Conservation (phyloP, 2,888 invertebrate species). For the Thera britannica region DNA sequence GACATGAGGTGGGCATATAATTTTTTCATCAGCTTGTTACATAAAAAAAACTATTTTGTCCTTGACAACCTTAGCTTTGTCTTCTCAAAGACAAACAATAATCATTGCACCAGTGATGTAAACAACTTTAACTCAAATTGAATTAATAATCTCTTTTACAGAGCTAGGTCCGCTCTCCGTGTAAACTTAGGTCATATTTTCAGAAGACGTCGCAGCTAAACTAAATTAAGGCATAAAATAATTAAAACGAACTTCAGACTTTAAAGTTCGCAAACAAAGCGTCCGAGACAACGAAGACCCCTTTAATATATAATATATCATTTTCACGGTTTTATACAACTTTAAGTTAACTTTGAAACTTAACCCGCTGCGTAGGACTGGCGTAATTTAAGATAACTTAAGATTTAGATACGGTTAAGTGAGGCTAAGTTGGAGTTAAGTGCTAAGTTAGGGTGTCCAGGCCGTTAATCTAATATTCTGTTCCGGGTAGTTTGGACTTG, state of each 20-base stretch:
- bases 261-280: slow-evolving; percentile 36
- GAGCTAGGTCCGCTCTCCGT: background rate
- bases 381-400: slow-evolving; percentile 69
- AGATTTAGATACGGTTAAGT: slow-evolving; percentile 72
- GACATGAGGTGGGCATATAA: no score
- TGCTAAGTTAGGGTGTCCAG: slow-evolving; percentile 60
- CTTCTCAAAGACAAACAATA: no score
- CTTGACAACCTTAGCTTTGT: no score
- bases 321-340: slow-evolving; percentile 57
- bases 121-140: no score
- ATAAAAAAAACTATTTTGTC: no score
- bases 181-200: slow-evolving; percentile 21
- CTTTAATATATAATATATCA: slow-evolving; percentile 56
- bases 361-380: slow-evolving; percentile 65
- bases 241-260: slow-evolving; percentile 38
- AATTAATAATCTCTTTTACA: no score
- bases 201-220: slow-evolving; percentile 23
- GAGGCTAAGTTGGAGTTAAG: slow-evolving; percentile 69
- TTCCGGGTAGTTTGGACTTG: slow-evolving; percentile 19
- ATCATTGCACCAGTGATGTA: no score
- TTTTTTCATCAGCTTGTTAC: no score
- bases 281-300: slow-evolving; percentile 28
- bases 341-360: slow-evolving; percentile 63
- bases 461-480: slow-evolving; percentile 46
- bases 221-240: slow-evolving; percentile 38